Percentiles rank a stretch among this genome's conserved stretches.
Conservation (phyloP, 1,140 invertebrate species). For the Chironomus tepperi region DNA sequence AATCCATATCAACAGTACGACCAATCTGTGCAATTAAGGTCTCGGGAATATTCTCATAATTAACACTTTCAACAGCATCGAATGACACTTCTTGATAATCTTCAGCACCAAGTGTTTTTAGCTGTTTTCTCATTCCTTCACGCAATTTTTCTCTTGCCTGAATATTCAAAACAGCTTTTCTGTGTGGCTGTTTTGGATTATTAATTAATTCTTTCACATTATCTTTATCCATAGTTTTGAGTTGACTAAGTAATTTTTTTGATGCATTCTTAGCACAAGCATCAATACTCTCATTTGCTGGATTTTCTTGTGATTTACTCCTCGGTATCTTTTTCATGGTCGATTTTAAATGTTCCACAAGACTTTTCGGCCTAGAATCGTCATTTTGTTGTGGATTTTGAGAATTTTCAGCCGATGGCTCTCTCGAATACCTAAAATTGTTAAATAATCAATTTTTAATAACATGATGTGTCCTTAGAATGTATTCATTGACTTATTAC, state of each 20-base stretch:
- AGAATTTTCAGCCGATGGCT: background rate
- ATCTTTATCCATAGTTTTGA: constrained; percentile 35
- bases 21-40: background rate
- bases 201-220: constrained; percentile 36
- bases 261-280: background rate
- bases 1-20: background rate
- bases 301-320: background rate
- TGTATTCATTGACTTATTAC: background rate
- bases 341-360: background rate
- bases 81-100: background rate
- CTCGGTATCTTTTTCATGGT: background rate
- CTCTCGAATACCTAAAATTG: background rate
- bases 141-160: constrained; percentile 33
- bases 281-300: background rate
- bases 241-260: constrained; percentile 22
- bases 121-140: constrained; percentile 33
- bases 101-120: constrained; percentile 25
- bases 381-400: background rate
- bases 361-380: background rate
- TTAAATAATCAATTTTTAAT: background rate
- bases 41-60: constrained; percentile 31
- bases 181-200: constrained; percentile 27
- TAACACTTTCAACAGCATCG: constrained; percentile 29
- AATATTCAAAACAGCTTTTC: constrained; percentile 29
- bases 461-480: background rate